Conservation (phyloP, 2,888 invertebrate genomes). For the Melitaea athalia region DNA sequence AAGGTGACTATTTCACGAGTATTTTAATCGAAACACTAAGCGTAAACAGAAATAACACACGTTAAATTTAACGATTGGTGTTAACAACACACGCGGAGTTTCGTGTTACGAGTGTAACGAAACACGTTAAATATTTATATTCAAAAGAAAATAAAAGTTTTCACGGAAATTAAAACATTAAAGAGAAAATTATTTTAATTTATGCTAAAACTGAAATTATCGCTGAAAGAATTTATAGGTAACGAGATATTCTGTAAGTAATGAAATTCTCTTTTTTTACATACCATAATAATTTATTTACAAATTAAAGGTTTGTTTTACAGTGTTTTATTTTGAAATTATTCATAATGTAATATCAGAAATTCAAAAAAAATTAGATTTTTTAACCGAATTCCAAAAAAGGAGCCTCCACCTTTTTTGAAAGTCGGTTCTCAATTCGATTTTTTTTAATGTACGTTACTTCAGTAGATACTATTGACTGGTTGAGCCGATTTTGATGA, state of each 20-base stretch:
- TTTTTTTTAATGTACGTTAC: no score
- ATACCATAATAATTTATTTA: no score
- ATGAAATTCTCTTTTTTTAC: background rate
- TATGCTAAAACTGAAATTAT: background rate
- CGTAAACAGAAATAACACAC: constrained; percentile 10
- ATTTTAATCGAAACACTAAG: background rate
- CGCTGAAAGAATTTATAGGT: no score
- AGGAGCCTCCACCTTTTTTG: no score
- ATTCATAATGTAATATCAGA: background rate
- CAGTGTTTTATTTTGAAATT: no score
- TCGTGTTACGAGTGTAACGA: constrained; percentile 20
- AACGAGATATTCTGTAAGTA: background rate
- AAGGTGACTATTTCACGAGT: background rate
- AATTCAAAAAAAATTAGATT: no score
- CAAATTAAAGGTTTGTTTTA: no score
- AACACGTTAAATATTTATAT: constrained; percentile 8
- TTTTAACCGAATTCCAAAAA: no score
- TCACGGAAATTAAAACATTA: constrained; percentile 10
- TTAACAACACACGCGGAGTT: constrained; percentile 25
- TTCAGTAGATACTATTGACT: no score
- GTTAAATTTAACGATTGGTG: constrained; percentile 24
- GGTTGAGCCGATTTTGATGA: no score
- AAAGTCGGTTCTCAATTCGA: no score
- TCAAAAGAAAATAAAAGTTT: constrained; percentile 12
- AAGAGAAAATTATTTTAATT: background rate